These are phyloP conservation scores for Thysanoteuthis rhombus DNA, from an alignment of 2,888 invertebrate species.

Conservation along the genomic window DNA sequence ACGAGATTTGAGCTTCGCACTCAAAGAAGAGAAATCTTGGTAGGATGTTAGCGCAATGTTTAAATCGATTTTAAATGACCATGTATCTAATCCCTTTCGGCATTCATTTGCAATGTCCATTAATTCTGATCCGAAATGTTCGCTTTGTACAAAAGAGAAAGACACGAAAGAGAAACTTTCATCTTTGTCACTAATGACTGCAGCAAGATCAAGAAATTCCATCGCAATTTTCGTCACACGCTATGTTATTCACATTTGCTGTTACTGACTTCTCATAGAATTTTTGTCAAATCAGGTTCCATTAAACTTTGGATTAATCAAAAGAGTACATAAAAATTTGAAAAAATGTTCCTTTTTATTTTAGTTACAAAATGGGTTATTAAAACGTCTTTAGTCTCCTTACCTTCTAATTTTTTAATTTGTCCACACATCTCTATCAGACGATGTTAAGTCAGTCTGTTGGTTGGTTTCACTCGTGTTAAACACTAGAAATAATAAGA, in stretches of 20 bases:
- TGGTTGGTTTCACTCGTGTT: too few species aligned
- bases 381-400: background rate
- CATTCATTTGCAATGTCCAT: background rate
- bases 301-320: background rate
- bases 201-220: background rate
- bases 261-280: background rate
- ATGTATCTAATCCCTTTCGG: background rate
- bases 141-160: background rate
- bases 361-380: background rate
- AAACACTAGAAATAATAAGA: too few species aligned
- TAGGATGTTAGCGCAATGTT: background rate
- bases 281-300: background rate
- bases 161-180: background rate
- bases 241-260: background rate
- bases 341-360: background rate
- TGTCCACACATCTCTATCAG: too few species aligned
- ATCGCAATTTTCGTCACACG: background rate
- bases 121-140: background rate
- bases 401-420: too few species aligned
- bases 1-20: background rate
- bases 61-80: constrained; percentile 12
- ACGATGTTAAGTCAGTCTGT: too few species aligned
- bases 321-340: background rate
- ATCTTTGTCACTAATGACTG: background rate
- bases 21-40: background rate